Percentiles rank a stretch among this genome's conserved stretches.
Conservation (phyloP, 2,113 vertebrate species). For the Kryptolebias marmoratus region DNA sequence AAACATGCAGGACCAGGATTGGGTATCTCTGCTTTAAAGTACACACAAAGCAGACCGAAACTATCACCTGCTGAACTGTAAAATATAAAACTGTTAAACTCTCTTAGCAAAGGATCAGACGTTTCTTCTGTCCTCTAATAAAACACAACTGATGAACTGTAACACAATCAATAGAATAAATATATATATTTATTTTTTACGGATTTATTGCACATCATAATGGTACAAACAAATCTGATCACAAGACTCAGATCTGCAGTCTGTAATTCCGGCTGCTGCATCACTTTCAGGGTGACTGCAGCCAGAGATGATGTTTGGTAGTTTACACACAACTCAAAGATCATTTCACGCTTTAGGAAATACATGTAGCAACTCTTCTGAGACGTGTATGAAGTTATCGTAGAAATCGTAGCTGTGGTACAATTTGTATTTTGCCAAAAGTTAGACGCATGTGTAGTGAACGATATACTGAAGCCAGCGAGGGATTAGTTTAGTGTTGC, state of each 20-base stretch:
- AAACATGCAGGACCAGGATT: too few species aligned
- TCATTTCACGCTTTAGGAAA: too few species aligned
- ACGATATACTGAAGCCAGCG: neutral
- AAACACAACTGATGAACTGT: neutral
- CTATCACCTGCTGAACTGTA: too few species aligned
- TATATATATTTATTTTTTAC: neutral
- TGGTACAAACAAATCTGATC: neutral
- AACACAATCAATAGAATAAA: neutral
- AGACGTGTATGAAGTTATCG: too few species aligned
- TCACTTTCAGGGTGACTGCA: conserved; percentile 4
- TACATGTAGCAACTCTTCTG: too few species aligned
- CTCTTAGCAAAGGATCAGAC: too few species aligned
- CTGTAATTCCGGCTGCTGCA: too few species aligned
- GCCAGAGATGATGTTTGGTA: conserved; percentile 18
- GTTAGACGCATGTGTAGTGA: neutral
- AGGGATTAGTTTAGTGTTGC: conserved; percentile 18
- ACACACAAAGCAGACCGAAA: too few species aligned
- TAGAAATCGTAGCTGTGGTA: too few species aligned
- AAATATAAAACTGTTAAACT: too few species aligned
- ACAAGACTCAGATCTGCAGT: too few species aligned
- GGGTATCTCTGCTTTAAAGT: too few species aligned
- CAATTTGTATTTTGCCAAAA: neutral
- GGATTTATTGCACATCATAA: conserved; percentile 21
- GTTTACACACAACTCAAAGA: neutral
- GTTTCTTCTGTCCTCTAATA: neutral